A percentile compares a stretch with the other conserved stretches of the same genome.
These are phyloP conservation scores for Pseudorasbora parva DNA, from an alignment of 2,113 vertebrate species.

Conservation along the genomic window DNA sequence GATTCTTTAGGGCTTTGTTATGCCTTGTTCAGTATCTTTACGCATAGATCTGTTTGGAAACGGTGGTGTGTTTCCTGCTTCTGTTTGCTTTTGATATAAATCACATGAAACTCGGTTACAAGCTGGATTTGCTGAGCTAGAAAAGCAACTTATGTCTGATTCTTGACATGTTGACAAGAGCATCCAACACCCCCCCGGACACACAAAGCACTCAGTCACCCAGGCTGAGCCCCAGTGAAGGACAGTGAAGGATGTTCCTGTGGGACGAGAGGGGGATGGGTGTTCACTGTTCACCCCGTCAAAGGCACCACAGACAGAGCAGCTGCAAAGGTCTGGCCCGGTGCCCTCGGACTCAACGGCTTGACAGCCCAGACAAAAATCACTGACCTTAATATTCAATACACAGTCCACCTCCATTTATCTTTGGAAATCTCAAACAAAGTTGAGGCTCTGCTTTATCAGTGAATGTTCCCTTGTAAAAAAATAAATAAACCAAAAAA, in stretches of 20 bases:
- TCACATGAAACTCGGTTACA: background rate
- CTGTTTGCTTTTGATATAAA: background rate
- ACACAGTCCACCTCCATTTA: conserved; percentile 42
- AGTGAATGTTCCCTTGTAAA: background rate
- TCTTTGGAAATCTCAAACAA: conserved; percentile 35
- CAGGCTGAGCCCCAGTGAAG: conserved; percentile 47
- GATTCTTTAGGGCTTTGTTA: conserved; percentile 18
- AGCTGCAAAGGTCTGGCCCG: conserved; percentile 76
- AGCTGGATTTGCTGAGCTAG: background rate
- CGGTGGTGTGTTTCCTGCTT: background rate
- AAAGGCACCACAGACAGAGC: conserved; percentile 75
- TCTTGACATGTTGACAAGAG: conserved; percentile 34
- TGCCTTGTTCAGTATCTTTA: conserved; percentile 19
- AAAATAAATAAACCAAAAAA: too few relatives aligned
- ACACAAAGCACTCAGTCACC: conserved; percentile 51
- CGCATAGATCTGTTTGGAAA: background rate
- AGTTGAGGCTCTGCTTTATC: background rate
- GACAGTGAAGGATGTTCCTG: conserved; percentile 57
- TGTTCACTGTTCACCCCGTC: conserved; percentile 64
- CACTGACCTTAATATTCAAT: conserved; percentile 50
- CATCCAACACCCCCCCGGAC: conserved; percentile 26
- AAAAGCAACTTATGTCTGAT: background rate
- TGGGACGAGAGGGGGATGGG: conserved; percentile 59
- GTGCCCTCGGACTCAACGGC: conserved; percentile 68
- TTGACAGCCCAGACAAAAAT: conserved; percentile 71